Conservation (phyloP, 2,113 vertebrate species). For the Pogonocichla stellata region DNA sequence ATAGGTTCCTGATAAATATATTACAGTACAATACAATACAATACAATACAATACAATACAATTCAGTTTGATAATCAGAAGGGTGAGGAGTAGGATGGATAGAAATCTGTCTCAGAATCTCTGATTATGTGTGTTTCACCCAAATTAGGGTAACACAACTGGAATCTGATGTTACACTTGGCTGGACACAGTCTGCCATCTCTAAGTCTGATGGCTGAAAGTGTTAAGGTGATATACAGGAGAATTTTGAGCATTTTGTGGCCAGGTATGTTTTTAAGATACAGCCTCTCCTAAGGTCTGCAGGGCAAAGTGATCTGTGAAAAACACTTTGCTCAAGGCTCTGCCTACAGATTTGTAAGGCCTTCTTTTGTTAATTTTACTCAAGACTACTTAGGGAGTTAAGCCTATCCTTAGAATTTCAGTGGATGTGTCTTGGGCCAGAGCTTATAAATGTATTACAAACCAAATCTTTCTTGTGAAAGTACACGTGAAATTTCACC, state of each 20-base stretch:
- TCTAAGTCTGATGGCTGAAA: neutral
- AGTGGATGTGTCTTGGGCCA: neutral
- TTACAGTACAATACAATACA: neutral
- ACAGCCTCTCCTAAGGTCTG: neutral
- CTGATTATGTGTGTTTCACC: neutral
- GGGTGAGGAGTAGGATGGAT: neutral
- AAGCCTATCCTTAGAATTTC: neutral
- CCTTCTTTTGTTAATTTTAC: neutral
- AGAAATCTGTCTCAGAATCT: neutral
- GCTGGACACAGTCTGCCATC: neutral
- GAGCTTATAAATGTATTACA: neutral
- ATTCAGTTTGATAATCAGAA: neutral
- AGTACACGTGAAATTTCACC: neutral
- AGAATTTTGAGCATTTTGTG: neutral
- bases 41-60: too few relatives aligned
- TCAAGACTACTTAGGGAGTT: accelerated
- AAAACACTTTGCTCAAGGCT: neutral
- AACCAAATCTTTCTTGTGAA: neutral
- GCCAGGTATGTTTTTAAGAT: neutral
- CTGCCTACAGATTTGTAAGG: neutral
- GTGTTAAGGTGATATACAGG: neutral
- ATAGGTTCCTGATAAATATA: neutral
- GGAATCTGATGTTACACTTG: neutral
- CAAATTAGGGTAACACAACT: neutral
- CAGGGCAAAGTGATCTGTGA: neutral